A percentile compares a stretch with the other conserved stretches of the same genome.
phyloP scores from a whole-genome alignment of 1,140 invertebrate genomes.

The Drosophila grimshawi region DNA sequence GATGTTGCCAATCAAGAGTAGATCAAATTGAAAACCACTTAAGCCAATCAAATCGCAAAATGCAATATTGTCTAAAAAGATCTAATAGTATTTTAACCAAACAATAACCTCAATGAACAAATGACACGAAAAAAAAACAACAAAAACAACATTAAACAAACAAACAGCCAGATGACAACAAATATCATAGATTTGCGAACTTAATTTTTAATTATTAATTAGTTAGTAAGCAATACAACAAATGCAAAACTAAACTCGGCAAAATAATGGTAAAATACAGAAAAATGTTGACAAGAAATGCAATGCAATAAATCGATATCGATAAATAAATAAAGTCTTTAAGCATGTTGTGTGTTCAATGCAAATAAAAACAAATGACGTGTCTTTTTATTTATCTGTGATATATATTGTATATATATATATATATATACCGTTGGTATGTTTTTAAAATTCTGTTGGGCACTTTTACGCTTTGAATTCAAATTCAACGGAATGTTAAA shows the following conservation, averaged over 20 bases:
- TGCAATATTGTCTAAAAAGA: conserved; percentile 44
- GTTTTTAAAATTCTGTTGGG: not conserved
- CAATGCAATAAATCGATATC: conserved; percentile 79
- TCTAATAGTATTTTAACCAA: conserved; percentile 44
- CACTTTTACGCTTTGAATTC: not conserved
- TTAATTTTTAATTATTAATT: conserved; percentile 76
- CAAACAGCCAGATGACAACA: conserved; percentile 32
- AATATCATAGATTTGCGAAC: conserved; percentile 62
- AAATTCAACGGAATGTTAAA: not conserved
- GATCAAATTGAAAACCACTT: conserved; percentile 13
- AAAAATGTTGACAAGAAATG: conserved; percentile 60
- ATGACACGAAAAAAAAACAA: too few species aligned
- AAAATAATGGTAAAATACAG: conserved; percentile 50
- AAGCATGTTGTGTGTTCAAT: conserved; percentile 81
- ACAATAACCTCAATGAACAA: conserved; percentile 44
- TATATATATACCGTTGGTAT: not conserved
- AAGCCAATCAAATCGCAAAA: conserved; percentile 20
- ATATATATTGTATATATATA: too few species aligned
- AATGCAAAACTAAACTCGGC: conserved; percentile 53
- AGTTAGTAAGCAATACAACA: conserved; percentile 66
- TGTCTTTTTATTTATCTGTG: conserved; percentile 18
- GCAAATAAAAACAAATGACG: conserved; percentile 49
- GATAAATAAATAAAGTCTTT: conserved; percentile 82
- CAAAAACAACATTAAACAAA: conserved; percentile 24
- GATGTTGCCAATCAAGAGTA: conserved; percentile 70